A percentile compares a stretch with the other conserved stretches of the same genome.
phyloP scores from a whole-genome alignment of 1,140 invertebrate genomes.

The Centruroides sculpturatus region DNA sequence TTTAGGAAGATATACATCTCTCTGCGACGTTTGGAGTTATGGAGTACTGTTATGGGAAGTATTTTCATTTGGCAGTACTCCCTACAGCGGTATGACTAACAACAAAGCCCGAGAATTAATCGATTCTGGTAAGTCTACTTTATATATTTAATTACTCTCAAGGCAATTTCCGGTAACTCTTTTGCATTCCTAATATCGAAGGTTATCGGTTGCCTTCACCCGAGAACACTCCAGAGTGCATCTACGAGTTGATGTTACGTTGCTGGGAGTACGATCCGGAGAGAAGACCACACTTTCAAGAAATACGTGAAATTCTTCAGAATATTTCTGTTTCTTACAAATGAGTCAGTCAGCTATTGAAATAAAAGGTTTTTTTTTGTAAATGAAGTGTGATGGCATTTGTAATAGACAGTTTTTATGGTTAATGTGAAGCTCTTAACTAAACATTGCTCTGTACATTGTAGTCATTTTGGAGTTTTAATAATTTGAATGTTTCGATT shows the following conservation, averaged over 20 bases:
- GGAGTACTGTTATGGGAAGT: constrained; percentile 95
- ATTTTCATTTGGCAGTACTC: constrained; percentile 81
- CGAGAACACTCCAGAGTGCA: constrained; percentile 57
- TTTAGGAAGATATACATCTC: constrained; percentile 82
- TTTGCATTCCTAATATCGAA: constrained; percentile 24
- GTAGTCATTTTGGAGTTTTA: too few species aligned
- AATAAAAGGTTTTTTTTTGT: too few species aligned
- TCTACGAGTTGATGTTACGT: constrained; percentile 73
- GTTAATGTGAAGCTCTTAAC: too few species aligned
- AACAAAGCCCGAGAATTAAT: constrained; percentile 84
- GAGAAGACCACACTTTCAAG: constrained; percentile 77
- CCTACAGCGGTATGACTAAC: constrained; percentile 87
- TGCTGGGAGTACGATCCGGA: constrained; percentile 91
- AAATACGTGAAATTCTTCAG: constrained; percentile 38
- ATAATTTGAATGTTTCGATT: too few species aligned
- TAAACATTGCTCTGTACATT: too few species aligned
- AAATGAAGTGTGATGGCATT: too few species aligned
- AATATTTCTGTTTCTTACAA: constrained; percentile 3
- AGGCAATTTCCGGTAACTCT: not conserved
- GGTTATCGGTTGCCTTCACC: constrained; percentile 87
- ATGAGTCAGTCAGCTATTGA: too few species aligned
- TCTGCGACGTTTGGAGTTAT: constrained; percentile 98
- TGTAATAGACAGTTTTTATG: too few species aligned
- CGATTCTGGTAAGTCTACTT: constrained; percentile 51
- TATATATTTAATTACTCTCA: not conserved